Evolutionary conservation across 2,113 vertebrate species (phyloP).

Genomic region (Garra rufa): DNA sequence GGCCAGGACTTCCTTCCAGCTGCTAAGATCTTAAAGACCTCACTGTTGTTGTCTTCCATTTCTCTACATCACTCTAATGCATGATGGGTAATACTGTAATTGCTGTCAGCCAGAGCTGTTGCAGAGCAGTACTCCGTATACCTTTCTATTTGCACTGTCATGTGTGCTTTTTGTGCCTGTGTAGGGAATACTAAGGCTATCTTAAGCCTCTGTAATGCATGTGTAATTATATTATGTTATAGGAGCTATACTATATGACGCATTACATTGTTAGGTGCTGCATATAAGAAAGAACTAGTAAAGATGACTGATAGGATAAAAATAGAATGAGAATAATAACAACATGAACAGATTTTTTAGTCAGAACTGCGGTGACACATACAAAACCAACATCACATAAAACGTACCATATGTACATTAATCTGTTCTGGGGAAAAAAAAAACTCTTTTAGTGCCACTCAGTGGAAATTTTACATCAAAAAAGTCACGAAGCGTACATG

Average conservation of each 20-base stretch:
- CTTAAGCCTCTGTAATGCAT: neutral
- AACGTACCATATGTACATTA: too few relatives aligned
- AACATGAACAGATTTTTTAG: too few relatives aligned
- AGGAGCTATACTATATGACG: neutral
- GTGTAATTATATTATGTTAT: constrained; percentile 7
- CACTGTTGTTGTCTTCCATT: neutral
- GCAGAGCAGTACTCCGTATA: neutral
- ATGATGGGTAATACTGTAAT: constrained; percentile 17
- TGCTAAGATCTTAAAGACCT: constrained; percentile 8
- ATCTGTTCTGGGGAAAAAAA: too few relatives aligned
- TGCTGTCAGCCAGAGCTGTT: constrained; percentile 16
- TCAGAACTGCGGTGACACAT: too few relatives aligned
- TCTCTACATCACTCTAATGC: neutral
- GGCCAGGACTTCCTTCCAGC: neutral
- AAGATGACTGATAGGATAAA: neutral
- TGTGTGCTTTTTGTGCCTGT: neutral
- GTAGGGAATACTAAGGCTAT: neutral
- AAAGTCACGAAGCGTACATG: too few relatives aligned
- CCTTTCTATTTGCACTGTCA: neutral
- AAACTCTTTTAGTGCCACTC: too few relatives aligned
- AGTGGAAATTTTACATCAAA: too few relatives aligned
- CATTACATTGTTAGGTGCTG: neutral
- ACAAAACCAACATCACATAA: too few relatives aligned
- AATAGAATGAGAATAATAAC: too few relatives aligned
- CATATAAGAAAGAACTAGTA: neutral